Evolutionary conservation across 2,797 vertebrate genomes (phyloP).

Genomic region (Manis javanica): DNA sequence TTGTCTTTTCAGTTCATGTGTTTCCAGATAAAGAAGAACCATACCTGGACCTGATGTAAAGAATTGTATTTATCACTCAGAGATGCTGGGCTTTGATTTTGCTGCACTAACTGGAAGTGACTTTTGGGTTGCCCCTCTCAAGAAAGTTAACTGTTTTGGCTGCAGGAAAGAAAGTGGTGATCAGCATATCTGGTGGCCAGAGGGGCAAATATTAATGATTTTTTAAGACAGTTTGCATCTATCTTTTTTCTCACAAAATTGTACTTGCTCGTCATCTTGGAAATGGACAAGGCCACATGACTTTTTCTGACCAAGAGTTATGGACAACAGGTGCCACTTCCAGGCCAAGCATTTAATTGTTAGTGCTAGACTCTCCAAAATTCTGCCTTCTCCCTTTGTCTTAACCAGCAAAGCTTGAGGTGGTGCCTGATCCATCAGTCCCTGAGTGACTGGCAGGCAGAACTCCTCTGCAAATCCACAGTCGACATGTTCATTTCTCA

Average conservation of each 20-base stretch:
- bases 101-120: background rate
- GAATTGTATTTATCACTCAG: background rate
- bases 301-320: background rate
- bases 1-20: background rate
- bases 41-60: background rate
- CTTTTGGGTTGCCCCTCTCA: background rate
- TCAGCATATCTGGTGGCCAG: background rate
- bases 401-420: background rate
- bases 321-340: background rate
- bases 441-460: background rate
- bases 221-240: background rate
- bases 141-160: background rate
- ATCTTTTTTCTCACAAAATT: background rate
- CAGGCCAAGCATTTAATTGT: background rate
- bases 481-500: conserved; percentile 48
- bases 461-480: conserved; percentile 28
- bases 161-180: background rate
- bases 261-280: background rate
- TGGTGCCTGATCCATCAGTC: background rate
- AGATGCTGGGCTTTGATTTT: background rate
- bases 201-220: background rate
- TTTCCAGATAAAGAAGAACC: conserved; percentile 29
- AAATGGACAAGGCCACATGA: background rate
- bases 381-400: background rate
- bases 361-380: background rate